A percentile compares a stretch with the other conserved stretches of the same genome.
Evolutionary conservation across 2,888 invertebrate species (phyloP).

Genomic region (Papilio elwesi): DNA sequence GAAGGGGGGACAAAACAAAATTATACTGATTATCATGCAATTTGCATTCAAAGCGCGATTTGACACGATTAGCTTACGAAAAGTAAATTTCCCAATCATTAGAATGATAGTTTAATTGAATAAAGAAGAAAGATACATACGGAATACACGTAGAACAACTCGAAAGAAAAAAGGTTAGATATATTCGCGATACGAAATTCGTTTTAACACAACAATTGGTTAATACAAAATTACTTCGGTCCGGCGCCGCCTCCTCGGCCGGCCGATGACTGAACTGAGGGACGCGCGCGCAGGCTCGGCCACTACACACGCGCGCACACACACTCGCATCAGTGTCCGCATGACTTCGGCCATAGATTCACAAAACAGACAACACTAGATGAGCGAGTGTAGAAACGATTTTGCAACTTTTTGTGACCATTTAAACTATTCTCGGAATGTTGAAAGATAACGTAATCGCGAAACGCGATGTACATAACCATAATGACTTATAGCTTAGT

Average conservation of each 20-base stretch:
- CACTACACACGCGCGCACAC: slow-evolving; percentile 55
- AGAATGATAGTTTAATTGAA: background rate
- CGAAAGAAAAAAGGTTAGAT: slow-evolving; percentile 13
- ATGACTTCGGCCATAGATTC: slow-evolving; percentile 18
- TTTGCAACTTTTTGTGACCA: slow-evolving; percentile 1
- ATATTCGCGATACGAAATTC: slow-evolving; percentile 38
- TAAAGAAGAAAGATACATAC: slow-evolving; percentile 28
- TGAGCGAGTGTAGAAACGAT: background rate
- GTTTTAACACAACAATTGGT: slow-evolving; percentile 35
- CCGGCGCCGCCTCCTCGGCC: slow-evolving; percentile 61
- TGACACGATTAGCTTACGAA: slow-evolving; percentile 3
- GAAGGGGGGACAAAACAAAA: slow-evolving; percentile 20
- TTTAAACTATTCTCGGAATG: slow-evolving; percentile 17
- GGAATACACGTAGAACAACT: slow-evolving; percentile 17
- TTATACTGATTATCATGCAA: slow-evolving; percentile 32
- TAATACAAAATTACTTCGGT: slow-evolving; percentile 58
- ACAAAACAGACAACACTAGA: slow-evolving; percentile 24
- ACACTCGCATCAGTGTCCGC: slow-evolving; percentile 22
- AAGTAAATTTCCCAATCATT: slow-evolving; percentile 16
- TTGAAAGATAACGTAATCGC: background rate
- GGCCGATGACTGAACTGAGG: slow-evolving; percentile 67
- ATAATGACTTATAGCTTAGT: no score
- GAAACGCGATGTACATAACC: background rate
- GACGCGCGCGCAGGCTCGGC: slow-evolving; percentile 46
- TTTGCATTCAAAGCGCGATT: slow-evolving; percentile 20